Base-by-base conservation (phyloP, 2,888 invertebrate genomes). In the Dorcus parallelipipedus region DNA sequence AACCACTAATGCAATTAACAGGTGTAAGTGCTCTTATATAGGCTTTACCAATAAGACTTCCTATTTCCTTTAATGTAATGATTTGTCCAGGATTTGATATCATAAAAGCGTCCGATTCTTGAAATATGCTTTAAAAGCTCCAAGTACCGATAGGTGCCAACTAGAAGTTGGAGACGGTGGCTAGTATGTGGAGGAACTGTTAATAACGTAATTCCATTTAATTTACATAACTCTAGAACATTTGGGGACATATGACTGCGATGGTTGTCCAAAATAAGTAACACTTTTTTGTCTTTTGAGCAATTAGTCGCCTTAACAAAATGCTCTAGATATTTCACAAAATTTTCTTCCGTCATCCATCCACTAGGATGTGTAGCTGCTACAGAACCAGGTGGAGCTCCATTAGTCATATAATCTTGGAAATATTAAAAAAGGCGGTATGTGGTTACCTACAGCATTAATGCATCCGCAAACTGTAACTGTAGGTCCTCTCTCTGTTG, bases 241-340 rank as follows among this genome's bases (percentile, higher is more conserved):
- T 14, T 49, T 9, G 49, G 49, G n/a, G 56, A 51, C 39, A 63
- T 53, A 58, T 69, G 68, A 9, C 60, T 64, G 14, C 55, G 59
- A 45, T 67, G 66, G 51, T 69, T 69, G 54, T 68, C 67, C 33
- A 69, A 49, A 26, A 69, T 39, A n/a, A 58, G 9, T 6, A 54
- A 14, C 9, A 58, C 5, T 33, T 52, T 49, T 50, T 58, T 43
- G 33, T 55, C 48, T 43, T 42, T 40, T 41, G 41, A 41, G 14
- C 41, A 41, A 10, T 41, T 41, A 3, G 41, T 41, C 5, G n/a
- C 10, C 6, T 49, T 53, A 10, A 58, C 39, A 40, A 54, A 59
- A 49, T 58, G 49, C 40, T 49, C 40, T 45, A 52, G 41, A 50
- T 51, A 55, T 17, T 58, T 55, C 43, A 42, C 48, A 14, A 38